Evolutionary conservation across 2,888 invertebrate species (phyloP).

Genomic region (Macrosiphum euphorbiae): DNA sequence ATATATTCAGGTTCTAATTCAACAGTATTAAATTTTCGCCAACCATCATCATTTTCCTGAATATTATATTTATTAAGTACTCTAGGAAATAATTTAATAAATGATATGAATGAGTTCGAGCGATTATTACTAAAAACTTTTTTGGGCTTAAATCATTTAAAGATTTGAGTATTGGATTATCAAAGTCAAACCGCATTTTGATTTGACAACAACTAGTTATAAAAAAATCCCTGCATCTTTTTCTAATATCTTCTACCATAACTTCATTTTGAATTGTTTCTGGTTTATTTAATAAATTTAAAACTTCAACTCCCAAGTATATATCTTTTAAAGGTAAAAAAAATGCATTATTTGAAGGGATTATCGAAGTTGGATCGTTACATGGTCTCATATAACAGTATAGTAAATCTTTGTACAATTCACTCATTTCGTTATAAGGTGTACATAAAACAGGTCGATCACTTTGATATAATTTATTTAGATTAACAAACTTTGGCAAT

Average conservation of each 20-base stretch:
- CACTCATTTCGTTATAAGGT: too few species aligned
- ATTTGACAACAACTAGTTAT: constrained; percentile 16
- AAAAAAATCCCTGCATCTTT: constrained; percentile 6
- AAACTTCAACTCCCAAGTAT: not conserved
- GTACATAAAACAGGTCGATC: too few species aligned
- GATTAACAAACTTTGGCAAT: too few species aligned
- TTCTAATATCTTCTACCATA: constrained; percentile 15
- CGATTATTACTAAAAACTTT: too few species aligned
- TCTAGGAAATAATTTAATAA: not conserved
- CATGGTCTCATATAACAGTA: not conserved
- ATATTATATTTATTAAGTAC: not conserved
- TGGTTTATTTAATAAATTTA: constrained; percentile 14
- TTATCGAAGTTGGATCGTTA: not conserved
- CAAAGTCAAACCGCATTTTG: not conserved
- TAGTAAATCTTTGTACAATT: not conserved
- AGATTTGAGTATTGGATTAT: too few species aligned
- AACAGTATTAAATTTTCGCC: not conserved
- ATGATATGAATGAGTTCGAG: too few species aligned
- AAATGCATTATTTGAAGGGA: too few species aligned
- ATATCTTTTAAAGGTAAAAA: too few species aligned
- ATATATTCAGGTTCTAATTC: constrained; percentile 12
- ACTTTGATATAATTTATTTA: too few species aligned
- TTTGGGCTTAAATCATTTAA: too few species aligned
- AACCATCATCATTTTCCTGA: constrained; percentile 12
- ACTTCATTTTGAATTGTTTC: constrained; percentile 8